Conservation (phyloP, 1,140 invertebrate genomes). For the Aphelinus atriplicis region DNA sequence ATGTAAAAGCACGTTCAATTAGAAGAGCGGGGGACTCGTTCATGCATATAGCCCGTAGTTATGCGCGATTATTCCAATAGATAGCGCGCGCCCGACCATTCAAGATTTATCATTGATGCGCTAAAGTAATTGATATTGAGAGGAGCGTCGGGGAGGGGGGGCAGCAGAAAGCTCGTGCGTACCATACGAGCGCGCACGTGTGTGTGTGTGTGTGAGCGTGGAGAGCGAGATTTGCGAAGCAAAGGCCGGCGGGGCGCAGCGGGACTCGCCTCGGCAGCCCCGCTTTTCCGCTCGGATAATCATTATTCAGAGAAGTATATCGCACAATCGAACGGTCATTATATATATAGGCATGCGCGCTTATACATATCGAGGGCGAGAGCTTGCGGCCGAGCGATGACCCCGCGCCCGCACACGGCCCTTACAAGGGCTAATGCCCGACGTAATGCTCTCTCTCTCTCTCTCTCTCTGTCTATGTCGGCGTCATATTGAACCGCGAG, state of each 20-base stretch:
- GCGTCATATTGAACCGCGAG: too few relatives aligned
- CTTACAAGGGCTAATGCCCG: too few relatives aligned
- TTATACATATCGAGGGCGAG: background rate
- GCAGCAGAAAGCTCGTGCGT: slow-evolving; percentile 27
- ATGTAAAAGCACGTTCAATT: slow-evolving; percentile 18
- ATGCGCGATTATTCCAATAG: slow-evolving; percentile 33
- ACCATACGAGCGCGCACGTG: too few relatives aligned
- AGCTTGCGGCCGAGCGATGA: background rate
- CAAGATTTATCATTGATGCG: slow-evolving; percentile 50
- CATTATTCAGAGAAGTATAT: slow-evolving; percentile 50
- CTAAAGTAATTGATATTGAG: slow-evolving; percentile 49
- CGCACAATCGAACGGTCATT: slow-evolving; percentile 44
- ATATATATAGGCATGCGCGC: slow-evolving; percentile 40
- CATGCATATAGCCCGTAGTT: slow-evolving; percentile 1
- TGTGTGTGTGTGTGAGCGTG: too few relatives aligned
- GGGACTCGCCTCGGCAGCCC: background rate
- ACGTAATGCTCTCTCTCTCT: background rate
- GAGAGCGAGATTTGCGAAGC: slow-evolving; percentile 21
- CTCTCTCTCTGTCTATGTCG: background rate
- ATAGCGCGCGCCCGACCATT: slow-evolving; percentile 38
- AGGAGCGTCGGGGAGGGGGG: slow-evolving; percentile 35
- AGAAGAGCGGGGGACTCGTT: slow-evolving; percentile 29
- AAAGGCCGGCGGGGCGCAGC: background rate
- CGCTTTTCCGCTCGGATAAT: slow-evolving; percentile 49
- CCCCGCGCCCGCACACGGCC: background rate